Base-by-base conservation (phyloP, 1,140 invertebrate species). In the Aleiodes sp. region DNA sequence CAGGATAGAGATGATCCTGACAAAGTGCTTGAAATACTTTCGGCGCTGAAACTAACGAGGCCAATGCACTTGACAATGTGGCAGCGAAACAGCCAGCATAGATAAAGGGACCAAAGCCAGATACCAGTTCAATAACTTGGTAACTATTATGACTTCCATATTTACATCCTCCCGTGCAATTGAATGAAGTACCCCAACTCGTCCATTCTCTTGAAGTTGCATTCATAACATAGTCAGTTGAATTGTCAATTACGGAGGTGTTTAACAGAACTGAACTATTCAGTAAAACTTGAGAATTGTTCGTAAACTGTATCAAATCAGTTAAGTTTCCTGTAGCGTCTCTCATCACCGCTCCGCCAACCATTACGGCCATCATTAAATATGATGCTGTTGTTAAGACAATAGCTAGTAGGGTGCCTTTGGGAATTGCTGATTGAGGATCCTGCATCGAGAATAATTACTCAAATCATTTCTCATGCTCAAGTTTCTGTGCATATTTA, bases 31-130 rank as follows among this genome's bases (percentile, higher is more conserved):
- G 95, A 78, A 96, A 95, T 0, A 95, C 93, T 89, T 95, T 95
- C 0, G 98, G 98, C 0, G 97, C 98, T 14, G 96, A 97, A 0
- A 99, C 96, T 52, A 99, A 87, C 71, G 95, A 96, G 1, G 98
- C 97, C 31, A 99, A 87, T 1, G 98, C 98, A 7, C 96, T 98
- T 2, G 96, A 98, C 9, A 99, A 84, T 0, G 98, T 98, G 1
- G 98, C 98, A 1, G 97, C 96, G 84, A 98, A 98, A 78, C 97
- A 98, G 0, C 97, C 98, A 24, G 94, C 95, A 78, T 97, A 98
- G 74, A 99, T 97, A 4, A 99, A 86, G 0, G 96, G 96, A 1
- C 96, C 94, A 84, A 94, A 96, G 0, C 87, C 92, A 0, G 96
- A 94, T 6, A 96, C 92, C 73, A 98, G 85, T 79, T 97, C 94